Base-by-base conservation (phyloP, 2,113 vertebrate genomes). In the Oreocharis arfaki region DNA sequence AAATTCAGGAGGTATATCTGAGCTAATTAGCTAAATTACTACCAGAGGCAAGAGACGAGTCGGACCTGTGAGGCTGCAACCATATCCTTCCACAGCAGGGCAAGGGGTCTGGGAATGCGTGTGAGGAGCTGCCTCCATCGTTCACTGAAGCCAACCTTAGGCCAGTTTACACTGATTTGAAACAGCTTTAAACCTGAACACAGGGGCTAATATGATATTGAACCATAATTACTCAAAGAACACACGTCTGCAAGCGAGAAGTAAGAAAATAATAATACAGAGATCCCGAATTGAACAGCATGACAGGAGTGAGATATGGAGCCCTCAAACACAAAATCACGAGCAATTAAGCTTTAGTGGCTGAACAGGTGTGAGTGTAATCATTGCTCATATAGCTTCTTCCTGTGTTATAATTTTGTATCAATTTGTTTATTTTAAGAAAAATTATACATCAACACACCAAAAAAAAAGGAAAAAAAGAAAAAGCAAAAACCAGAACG, bases 41-140 rank as follows among this genome's bases (percentile, higher is more conserved):
- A 63, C 90, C 64, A 86, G 68, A 86, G 55, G 78, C 75, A 39
- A 22, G 50, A 71, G 53, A 37, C 9, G 4, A 16, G 23, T 35
- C 47, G 71, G 73, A 75, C 9, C 19, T 5, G 0, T 2, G n/a
- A 19, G 55, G 46, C 50, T 21, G 16, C 14, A 33, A 5, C 17
- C 10, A 1, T 5, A 46, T 49, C 41, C 49, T 52, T 47, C 16
- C 59, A 13, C 37, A 33, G 42, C 37, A 41, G 37, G 70, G 37
- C 28, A 6, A 19, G 28, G 0, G 5, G 13, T 30, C 26, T 23
- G 35, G 24, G 21, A 49, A n/a, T 0, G 0, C 1, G 2, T 21
- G 0, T 0, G 0, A 35, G 47, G 44, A 84, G 33, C 56, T 47
- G 55, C 39, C 27, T 69, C 5, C 1, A 44, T 19, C 20, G 2